Evolutionary conservation across 2,888 invertebrate genomes (phyloP).

Genomic region (Lomographa bimaculata): DNA sequence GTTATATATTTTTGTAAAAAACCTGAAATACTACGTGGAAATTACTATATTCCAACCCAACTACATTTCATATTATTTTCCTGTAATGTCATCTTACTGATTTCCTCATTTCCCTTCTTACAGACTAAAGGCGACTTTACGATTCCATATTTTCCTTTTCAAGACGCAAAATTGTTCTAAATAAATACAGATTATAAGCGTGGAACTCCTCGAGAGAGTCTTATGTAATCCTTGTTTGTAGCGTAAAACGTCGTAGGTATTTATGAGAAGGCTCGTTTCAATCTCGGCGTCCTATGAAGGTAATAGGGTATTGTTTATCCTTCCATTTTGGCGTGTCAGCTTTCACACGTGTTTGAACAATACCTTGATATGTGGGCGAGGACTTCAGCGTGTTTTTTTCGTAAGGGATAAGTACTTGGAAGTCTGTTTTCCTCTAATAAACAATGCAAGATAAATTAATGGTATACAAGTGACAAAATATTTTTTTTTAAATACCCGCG

Average conservation of each 20-base stretch:
- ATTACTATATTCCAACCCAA: too few relatives aligned
- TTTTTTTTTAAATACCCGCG: too few relatives aligned
- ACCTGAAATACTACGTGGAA: too few relatives aligned
- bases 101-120: neutral
- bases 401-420: too few relatives aligned
- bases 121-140: neutral
- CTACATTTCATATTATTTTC: too few relatives aligned
- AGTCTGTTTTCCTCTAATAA: too few relatives aligned
- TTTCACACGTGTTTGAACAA: constrained; percentile 52
- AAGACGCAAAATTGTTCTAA: constrained; percentile 12
- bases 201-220: constrained; percentile 20
- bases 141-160: constrained; percentile 2
- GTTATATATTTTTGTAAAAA: too few relatives aligned
- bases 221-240: constrained; percentile 32
- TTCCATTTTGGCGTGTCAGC: constrained; percentile 52
- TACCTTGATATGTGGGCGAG: constrained; percentile 39
- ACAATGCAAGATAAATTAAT: too few relatives aligned
- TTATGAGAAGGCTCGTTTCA: constrained; percentile 54
- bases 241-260: constrained; percentile 39
- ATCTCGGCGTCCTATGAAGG: constrained; percentile 50
- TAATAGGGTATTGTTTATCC: constrained; percentile 55
- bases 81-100: neutral
- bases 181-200: constrained; percentile 16
- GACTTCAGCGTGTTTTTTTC: too few relatives aligned
- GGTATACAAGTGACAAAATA: too few relatives aligned